Percentiles rank a stretch among this genome's conserved stretches.
These are phyloP conservation scores for Nothobranchius furzeri DNA, from an alignment of 2,113 vertebrate species.

Conservation along the genomic window DNA sequence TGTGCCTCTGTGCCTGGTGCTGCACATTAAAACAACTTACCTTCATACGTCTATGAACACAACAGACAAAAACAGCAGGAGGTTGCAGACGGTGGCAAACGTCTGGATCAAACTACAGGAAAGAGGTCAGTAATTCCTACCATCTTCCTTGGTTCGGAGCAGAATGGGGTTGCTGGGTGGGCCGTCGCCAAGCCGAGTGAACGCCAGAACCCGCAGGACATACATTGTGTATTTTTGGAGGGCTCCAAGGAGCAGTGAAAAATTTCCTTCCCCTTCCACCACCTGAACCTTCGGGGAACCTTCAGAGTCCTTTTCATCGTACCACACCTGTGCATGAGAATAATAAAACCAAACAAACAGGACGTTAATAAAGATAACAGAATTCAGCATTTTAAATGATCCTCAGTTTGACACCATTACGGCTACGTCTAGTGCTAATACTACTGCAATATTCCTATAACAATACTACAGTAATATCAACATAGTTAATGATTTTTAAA, in stretches of 20 bases:
- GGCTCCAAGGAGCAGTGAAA: constrained; percentile 79
- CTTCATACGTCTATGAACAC: constrained; percentile 9
- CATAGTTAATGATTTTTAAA: too few relatives aligned
- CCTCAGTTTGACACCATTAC: too few relatives aligned
- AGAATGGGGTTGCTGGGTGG: constrained; percentile 82
- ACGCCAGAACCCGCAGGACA: constrained; percentile 87
- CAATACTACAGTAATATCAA: too few relatives aligned
- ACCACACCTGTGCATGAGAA: constrained; percentile 80
- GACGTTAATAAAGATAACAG: background rate
- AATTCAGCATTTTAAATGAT: too few relatives aligned
- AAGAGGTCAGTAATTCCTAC: constrained; percentile 68
- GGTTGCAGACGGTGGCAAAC: constrained; percentile 6
- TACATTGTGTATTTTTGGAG: constrained; percentile 87
- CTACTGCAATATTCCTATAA: too few relatives aligned
- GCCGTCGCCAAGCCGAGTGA: constrained; percentile 88
- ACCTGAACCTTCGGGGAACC: constrained; percentile 75
- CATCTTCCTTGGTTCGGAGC: constrained; percentile 89
- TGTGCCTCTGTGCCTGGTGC: constrained; percentile 18
- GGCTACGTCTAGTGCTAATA: too few relatives aligned
- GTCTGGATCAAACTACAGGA: constrained; percentile 16
- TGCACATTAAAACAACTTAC: constrained; percentile 1
- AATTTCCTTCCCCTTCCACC: constrained; percentile 83
- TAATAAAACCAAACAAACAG: constrained; percentile 1
- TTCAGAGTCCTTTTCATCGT: constrained; percentile 79
- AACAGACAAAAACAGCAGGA: constrained; percentile 17